Evolutionary conservation across 1,140 invertebrate genomes (phyloP), one percentile per base, ranked within the genome.

Genomic region (Zaprionus kolodkinae): DNA sequence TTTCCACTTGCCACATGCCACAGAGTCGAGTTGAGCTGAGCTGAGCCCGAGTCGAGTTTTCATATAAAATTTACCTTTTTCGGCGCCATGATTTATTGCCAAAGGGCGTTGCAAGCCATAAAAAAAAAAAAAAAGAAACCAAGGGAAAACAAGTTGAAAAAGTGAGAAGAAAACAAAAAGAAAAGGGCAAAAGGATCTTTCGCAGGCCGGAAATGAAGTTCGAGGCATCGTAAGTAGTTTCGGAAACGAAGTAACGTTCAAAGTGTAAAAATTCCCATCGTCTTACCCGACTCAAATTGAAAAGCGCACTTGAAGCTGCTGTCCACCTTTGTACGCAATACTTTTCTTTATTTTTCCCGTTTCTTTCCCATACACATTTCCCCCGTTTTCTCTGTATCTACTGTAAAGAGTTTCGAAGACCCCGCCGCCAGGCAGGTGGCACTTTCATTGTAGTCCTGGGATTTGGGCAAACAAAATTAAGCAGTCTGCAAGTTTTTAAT

Each of bases 401-500:
- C n/a, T 76, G 65, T 30, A 45, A 69, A 36, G 35, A 50, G 66
- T 30, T 57, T 38, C 13, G 33, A 38, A 27, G 30, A 50, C 68
- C 66, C 61, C 27, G 68, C 68, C 68, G 38, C 70, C 72, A 81
- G 81, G 78, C 81, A 75, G 60, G 70, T 60, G 61, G 80, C 84
- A 88, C 85, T 88, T 88, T 88, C 85, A 89, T 88, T 88, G 85
- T 87, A 78, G 84, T 89, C 84, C 68, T 68, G 85, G 84, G 85
- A 88, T 88, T 89, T 88, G 80, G 77, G 80, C 81, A 88, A 88
- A 89, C 84, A 89, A 88, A 88, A 88, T 88, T 89, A 88, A 88
- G 85, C 77, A 88, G 84, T 88, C 85, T 89, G 85, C 85, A 88
- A 88, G 84, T 88, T 88, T 88, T 88, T 89, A 89, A 88, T 89